Evolutionary conservation across 2,797 vertebrate species (phyloP).

Genomic region (Sebastes minor): DNA sequence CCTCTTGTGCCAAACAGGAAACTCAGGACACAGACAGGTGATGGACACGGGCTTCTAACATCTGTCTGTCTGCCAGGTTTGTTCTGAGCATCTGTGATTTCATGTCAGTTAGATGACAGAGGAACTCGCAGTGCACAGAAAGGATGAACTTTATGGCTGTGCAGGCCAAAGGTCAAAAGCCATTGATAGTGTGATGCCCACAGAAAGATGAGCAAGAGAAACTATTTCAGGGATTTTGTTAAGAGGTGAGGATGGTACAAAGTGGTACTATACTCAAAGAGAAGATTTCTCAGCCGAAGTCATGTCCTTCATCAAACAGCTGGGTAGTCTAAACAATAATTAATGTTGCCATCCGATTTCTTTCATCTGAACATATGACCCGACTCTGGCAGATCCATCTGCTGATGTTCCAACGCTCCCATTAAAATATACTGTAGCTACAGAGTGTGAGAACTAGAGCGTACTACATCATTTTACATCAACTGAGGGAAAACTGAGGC

Average conservation of each 20-base stretch:
- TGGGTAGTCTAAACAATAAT: slow-evolving; percentile 59
- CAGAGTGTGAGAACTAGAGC: not conserved
- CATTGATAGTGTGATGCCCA: not conserved
- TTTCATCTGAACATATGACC: slow-evolving; percentile 52
- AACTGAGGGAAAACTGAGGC: not conserved
- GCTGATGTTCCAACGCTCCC: slow-evolving; percentile 1
- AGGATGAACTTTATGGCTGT: not conserved
- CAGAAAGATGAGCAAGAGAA: not conserved
- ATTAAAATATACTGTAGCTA: not conserved
- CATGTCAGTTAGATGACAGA: not conserved
- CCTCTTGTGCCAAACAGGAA: slow-evolving; percentile 32
- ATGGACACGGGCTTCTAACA: not conserved
- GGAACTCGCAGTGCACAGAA: not conserved
- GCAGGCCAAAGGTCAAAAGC: not conserved
- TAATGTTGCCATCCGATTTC: slow-evolving; percentile 42
- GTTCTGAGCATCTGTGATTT: not conserved
- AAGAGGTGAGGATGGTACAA: not conserved
- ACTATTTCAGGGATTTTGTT: not conserved
- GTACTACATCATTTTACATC: not conserved
- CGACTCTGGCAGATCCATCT: slow-evolving; percentile 25
- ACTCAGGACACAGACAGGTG: slow-evolving; percentile 16
- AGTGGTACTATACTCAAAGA: not conserved
- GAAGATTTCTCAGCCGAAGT: slow-evolving; percentile 4
- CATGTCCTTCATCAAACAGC: slow-evolving; percentile 46
- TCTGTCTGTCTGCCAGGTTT: not conserved